A percentile compares a stretch with the other conserved stretches of the same genome.
phyloP scores from a whole-genome alignment of 2,113 vertebrate genomes.

The Suricata suricatta region DNA sequence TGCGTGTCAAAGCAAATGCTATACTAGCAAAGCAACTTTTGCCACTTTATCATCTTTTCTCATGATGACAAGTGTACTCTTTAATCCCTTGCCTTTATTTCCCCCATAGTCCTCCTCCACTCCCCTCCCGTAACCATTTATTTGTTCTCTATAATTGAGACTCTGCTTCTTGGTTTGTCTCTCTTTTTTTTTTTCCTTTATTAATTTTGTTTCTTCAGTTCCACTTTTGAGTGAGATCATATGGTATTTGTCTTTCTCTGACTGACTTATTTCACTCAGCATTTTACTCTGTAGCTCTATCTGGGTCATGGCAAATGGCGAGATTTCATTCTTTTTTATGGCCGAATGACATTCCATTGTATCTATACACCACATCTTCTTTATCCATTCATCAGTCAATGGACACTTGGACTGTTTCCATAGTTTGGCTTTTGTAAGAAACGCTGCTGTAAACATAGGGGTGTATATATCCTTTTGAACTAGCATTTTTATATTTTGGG shows the following conservation, averaged over 20 bases:
- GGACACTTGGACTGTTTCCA: neutral
- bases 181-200: neutral
- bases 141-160: neutral
- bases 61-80: neutral
- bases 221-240: neutral
- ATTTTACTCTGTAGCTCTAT: neutral
- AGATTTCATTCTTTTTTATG: neutral
- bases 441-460: neutral
- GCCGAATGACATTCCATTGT: neutral
- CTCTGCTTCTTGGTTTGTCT: neutral
- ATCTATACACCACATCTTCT: neutral
- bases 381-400: neutral
- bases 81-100: neutral
- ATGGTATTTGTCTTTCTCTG: neutral
- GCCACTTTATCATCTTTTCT: neutral
- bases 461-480: neutral
- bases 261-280: neutral
- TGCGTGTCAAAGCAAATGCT: neutral
- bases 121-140: neutral
- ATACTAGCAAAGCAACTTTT: neutral
- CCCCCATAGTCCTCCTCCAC: neutral
- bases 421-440: neutral
- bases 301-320: neutral
- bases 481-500: neutral
- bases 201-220: neutral